A percentile compares a stretch with the other conserved stretches of the same genome.
Evolutionary conservation across 1,140 invertebrate species (phyloP).

Genomic region (Schlechtendalia chinensis): DNA sequence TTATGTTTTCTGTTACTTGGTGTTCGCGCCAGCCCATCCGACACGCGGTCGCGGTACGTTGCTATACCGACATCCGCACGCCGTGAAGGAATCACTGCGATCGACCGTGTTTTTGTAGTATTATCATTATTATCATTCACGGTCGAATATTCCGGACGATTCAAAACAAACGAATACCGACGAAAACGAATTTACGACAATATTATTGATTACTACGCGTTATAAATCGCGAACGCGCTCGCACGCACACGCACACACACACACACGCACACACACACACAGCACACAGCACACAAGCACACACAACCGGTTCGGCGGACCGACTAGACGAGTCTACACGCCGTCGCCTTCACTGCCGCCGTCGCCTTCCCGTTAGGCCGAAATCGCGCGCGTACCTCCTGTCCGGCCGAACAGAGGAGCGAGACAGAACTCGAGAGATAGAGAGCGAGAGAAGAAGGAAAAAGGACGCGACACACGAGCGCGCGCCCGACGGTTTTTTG

Average conservation of each 20-base stretch:
- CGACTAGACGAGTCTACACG: constrained; percentile 20
- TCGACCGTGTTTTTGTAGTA: too few species aligned
- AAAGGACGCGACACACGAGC: background rate
- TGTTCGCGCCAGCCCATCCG: too few species aligned
- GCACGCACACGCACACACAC: too few species aligned
- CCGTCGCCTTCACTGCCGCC: background rate
- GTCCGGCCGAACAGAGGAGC: background rate
- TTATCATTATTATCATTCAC: too few species aligned
- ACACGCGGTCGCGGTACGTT: too few species aligned
- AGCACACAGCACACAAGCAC: background rate
- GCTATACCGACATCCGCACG: too few species aligned
- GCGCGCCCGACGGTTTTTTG: background rate
- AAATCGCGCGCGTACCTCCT: background rate
- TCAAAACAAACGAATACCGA: background rate
- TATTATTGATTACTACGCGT: background rate
- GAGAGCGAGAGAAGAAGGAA: background rate
- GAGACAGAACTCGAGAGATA: too few species aligned
- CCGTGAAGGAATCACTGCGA: too few species aligned
- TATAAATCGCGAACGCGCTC: background rate
- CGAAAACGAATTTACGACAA: background rate
- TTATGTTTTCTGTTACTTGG: too few species aligned
- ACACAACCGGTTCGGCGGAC: constrained; percentile 34
- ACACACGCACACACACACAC: background rate
- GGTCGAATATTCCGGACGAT: too few species aligned
- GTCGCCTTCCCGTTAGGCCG: background rate